phyloP scores from a whole-genome alignment of 2,797 vertebrate species.

The Protonibea diacanthus region DNA sequence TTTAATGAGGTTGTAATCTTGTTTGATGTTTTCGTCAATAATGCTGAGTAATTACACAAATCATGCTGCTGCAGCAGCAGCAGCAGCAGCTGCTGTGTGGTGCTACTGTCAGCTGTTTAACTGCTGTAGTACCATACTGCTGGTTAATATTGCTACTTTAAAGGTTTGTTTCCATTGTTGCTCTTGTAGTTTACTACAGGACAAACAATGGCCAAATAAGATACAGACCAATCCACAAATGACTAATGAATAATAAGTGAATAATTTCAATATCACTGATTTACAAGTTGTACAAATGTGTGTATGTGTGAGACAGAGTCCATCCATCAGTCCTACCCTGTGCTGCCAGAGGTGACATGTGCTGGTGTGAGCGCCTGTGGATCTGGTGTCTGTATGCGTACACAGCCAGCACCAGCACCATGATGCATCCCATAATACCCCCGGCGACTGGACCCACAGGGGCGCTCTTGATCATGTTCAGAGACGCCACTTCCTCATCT shows the following conservation, averaged over 20 bases:
- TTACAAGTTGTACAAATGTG: neutral
- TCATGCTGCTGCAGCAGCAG: slow-evolving; percentile 42
- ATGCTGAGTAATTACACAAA: slow-evolving; percentile 58
- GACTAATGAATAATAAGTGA: no score
- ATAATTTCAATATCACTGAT: neutral
- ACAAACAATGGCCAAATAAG: no score
- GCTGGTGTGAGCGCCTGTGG: slow-evolving; percentile 96
- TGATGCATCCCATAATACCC: slow-evolving; percentile 99
- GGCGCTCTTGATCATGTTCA: slow-evolving; percentile 98
- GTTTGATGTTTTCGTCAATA: slow-evolving; percentile 62
- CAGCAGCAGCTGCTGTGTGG: slow-evolving; percentile 37
- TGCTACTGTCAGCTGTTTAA: slow-evolving; percentile 58
- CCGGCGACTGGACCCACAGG: slow-evolving; percentile 97
- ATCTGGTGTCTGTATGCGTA: slow-evolving; percentile 99
- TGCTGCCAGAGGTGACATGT: slow-evolving; percentile 98
- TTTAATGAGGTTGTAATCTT: slow-evolving; percentile 62
- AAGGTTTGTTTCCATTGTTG: slow-evolving; percentile 12
- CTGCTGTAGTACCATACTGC: slow-evolving; percentile 18
- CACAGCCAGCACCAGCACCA: slow-evolving; percentile 97
- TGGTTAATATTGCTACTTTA: slow-evolving; percentile 43
- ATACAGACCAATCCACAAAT: neutral
- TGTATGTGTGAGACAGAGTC: neutral
- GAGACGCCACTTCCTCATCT: slow-evolving; percentile 95
- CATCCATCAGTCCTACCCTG: slow-evolving; percentile 89
- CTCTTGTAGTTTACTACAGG: neutral